Conservation (phyloP, 2,888 invertebrate species). For the Hirudinaria manillensis region DNA sequence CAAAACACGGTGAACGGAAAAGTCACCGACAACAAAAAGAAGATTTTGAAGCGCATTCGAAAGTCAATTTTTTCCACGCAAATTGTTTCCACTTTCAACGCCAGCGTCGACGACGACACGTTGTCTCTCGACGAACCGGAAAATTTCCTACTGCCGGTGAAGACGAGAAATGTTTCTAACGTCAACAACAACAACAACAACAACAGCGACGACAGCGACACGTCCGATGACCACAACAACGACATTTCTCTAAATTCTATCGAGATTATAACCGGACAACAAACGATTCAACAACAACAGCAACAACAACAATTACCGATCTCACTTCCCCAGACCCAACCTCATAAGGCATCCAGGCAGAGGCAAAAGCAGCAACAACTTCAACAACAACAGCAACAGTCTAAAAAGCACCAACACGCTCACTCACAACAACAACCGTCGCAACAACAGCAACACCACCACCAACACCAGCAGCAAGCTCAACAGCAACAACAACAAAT, state of each 20-base stretch:
- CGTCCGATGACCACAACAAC: not conserved
- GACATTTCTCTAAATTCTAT: not conserved
- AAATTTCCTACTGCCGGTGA: not conserved
- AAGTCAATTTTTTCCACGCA: no score
- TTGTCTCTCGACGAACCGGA: not conserved
- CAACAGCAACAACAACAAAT: conserved; percentile 20
- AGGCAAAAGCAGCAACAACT: not conserved
- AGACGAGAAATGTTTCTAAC: not conserved
- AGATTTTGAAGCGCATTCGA: no score
- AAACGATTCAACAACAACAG: not conserved
- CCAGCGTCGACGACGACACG: not conserved
- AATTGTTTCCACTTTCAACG: no score
- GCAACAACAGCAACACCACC: not conserved
- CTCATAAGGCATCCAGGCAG: not conserved
- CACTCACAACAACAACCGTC: not conserved
- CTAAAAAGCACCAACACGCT: not conserved
- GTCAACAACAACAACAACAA: not conserved
- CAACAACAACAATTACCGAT: not conserved
- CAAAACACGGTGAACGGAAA: no score
- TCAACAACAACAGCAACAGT: conserved; percentile 10
- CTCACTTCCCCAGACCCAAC: not conserved
- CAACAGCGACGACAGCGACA: not conserved
- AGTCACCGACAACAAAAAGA: no score
- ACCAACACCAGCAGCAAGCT: not conserved
- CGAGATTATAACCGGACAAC: not conserved